Conservation (phyloP, 2,888 invertebrate species). For the Papilio demoleus region DNA sequence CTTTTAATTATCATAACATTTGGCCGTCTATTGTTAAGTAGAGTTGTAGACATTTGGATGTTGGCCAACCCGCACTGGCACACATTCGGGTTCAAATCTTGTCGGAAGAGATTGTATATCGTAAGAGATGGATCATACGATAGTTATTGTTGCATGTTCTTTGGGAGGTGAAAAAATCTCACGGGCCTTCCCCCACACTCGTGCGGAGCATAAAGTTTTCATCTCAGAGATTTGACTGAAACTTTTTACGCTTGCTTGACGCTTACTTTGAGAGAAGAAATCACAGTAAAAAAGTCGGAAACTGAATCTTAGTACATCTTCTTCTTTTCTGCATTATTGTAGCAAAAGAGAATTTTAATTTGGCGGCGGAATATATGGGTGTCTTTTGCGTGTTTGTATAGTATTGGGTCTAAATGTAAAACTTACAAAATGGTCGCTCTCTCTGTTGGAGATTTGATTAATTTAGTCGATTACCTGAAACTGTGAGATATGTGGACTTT, state of each 20-base stretch:
- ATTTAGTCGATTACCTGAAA: conserved; percentile 16
- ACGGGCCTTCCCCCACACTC: no score
- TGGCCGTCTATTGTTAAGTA: conserved; percentile 31
- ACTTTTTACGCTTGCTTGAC: no score
- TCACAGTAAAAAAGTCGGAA: no score
- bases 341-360: no score
- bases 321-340: no score
- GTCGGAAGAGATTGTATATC: conserved; percentile 17
- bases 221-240: no score
- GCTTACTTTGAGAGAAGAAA: no score
- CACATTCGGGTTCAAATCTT: conserved; percentile 17
- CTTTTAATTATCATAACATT: conserved; percentile 35
- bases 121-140: not conserved
- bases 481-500: conserved; percentile 5
- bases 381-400: not conserved
- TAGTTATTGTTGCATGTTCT: no score
- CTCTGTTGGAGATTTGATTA: conserved; percentile 2
- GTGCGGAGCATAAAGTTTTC: no score
- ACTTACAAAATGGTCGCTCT: conserved; percentile 6
- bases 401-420: not conserved
- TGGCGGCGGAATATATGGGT: no score
- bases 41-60: conserved; percentile 17
- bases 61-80: conserved; percentile 22
- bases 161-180: no score
- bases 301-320: no score